Conservation (phyloP, 92 coral and sea anemone species). For the Isaurus tuberculatus region DNA sequence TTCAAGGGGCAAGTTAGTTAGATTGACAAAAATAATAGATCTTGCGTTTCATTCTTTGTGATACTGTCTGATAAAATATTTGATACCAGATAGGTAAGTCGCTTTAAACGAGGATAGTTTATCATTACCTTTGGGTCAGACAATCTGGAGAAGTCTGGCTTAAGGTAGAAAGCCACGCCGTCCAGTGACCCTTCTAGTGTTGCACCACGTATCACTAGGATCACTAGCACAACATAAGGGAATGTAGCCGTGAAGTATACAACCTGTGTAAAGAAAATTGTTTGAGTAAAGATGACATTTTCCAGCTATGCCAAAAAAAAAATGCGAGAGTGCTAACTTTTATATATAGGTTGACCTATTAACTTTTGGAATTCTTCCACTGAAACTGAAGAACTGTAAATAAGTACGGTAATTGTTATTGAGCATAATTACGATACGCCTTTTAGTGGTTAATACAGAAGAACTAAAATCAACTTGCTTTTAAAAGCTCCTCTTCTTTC, state of each 20-base stretch:
- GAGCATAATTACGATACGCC: too few species aligned
- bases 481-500: too few species aligned
- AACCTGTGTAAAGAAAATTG: conserved; percentile 16
- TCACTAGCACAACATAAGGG: conserved; percentile 57
- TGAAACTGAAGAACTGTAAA: too few species aligned
- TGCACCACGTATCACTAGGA: conserved; percentile 61
- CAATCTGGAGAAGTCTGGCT: conserved; percentile 45
- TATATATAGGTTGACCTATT: too few species aligned
- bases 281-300: not conserved
- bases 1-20: too few species aligned
- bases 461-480: too few species aligned
- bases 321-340: not conserved
- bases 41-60: too few species aligned
- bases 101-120: not conserved
- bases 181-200: conserved; percentile 58
- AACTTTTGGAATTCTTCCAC: too few species aligned
- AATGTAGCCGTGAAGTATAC: conserved; percentile 64
- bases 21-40: too few species aligned
- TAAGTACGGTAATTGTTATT: too few species aligned
- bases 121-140: conserved; percentile 17
- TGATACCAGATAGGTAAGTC: not conserved
- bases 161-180: conserved; percentile 50
- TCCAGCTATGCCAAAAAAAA: not conserved
- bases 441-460: too few species aligned
- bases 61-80: not conserved